A percentile compares a stretch with the other conserved stretches of the same genome.
These are phyloP conservation scores for Apocheima hispidaria DNA, from an alignment of 2,888 invertebrate species.

Conservation along the genomic window DNA sequence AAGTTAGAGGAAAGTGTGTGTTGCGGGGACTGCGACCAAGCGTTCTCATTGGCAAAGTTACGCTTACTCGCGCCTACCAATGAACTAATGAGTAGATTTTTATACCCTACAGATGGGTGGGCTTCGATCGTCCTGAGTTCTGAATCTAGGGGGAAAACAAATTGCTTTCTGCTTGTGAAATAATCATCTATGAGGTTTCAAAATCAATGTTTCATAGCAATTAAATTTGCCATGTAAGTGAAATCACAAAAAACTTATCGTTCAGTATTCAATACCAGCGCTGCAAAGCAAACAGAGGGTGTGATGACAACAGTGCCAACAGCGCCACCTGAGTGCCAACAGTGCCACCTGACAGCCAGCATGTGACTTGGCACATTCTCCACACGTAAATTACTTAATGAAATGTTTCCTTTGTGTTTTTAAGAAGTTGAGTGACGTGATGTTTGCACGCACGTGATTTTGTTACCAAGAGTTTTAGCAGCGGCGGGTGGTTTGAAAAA, in stretches of 20 bases:
- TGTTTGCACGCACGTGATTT: neutral
- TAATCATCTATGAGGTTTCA: too few species aligned
- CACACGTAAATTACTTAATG: constrained; percentile 39
- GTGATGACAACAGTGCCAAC: constrained; percentile 21
- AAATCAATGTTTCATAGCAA: too few species aligned
- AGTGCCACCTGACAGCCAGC: constrained; percentile 7
- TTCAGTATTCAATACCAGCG: constrained; percentile 39
- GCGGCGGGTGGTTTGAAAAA: too few species aligned
- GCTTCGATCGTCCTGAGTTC: too few species aligned
- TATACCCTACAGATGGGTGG: too few species aligned
- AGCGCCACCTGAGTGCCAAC: neutral
- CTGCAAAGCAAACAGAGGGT: constrained; percentile 38
- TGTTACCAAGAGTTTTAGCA: neutral
- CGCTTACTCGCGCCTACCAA: too few species aligned
- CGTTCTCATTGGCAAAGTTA: too few species aligned
- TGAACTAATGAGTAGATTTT: too few species aligned
- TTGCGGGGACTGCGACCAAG: too few species aligned
- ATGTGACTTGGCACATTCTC: constrained; percentile 35
- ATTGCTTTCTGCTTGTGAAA: too few species aligned
- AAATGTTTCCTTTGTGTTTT: constrained; percentile 27
- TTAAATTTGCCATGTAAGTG: neutral
- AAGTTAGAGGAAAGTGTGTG: too few species aligned
- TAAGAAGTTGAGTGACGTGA: neutral
- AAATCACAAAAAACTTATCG: constrained; percentile 30
- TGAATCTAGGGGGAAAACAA: too few species aligned